Evolutionary conservation across 2,888 invertebrate genomes (phyloP).

Genomic region (Piscicola geometra): DNA sequence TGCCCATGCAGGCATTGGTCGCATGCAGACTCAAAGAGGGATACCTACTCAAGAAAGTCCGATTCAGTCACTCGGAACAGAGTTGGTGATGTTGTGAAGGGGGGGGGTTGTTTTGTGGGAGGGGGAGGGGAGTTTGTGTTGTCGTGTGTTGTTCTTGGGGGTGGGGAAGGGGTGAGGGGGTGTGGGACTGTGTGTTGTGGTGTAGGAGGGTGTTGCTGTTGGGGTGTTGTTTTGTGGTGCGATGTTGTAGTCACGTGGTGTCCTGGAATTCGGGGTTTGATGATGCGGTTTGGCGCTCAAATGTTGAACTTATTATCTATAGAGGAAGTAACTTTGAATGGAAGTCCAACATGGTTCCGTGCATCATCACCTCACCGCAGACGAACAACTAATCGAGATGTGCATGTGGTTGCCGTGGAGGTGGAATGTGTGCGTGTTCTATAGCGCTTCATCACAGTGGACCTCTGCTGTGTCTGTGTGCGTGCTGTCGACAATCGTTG

Average conservation of each 20-base stretch:
- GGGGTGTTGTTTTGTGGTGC: no score
- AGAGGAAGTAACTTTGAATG: no score
- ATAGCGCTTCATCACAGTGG: neutral
- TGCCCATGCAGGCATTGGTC: constrained; percentile 63
- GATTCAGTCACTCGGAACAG: constrained; percentile 37
- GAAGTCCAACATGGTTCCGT: no score
- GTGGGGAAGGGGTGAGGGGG: neutral
- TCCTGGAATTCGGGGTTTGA: no score
- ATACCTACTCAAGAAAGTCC: constrained; percentile 63
- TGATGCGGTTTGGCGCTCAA: no score
- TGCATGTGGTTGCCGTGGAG: constrained; percentile 69
- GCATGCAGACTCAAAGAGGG: constrained; percentile 73
- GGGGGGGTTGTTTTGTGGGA: neutral
- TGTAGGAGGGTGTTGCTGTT: no score
- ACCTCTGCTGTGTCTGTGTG: neutral
- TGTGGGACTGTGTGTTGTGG: neutral
- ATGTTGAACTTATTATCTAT: no score
- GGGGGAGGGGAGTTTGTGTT: neutral
- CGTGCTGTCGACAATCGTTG: no score
- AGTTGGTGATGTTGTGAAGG: neutral
- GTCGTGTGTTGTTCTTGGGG: neutral
- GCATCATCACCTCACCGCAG: no score
- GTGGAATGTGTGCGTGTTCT: constrained; percentile 56
- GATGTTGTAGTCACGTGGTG: no score
- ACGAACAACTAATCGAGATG: constrained; percentile 2